Evolutionary conservation across 1,140 invertebrate genomes (phyloP).

Genomic region (Hylyphantes graminicola): DNA sequence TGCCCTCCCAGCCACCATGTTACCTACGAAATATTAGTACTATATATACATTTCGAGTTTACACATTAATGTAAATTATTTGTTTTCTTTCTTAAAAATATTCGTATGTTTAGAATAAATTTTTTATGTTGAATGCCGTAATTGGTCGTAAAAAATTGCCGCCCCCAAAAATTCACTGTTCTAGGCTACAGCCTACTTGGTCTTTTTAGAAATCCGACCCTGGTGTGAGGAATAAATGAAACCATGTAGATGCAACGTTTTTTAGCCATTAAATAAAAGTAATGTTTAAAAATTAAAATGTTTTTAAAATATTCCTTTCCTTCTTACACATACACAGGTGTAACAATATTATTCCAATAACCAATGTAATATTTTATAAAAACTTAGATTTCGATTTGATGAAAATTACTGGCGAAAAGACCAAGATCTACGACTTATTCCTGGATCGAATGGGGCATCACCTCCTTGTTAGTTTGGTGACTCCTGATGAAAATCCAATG

Average conservation of each 20-base stretch:
- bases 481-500: constrained; percentile 68
- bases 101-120: too few species aligned
- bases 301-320: neutral
- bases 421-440: constrained; percentile 79
- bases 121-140: too few species aligned
- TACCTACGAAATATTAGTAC: too few species aligned
- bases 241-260: neutral
- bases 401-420: constrained; percentile 31
- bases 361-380: neutral
- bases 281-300: neutral
- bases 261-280: neutral
- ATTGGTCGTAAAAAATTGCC: too few species aligned
- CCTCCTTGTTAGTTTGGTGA: constrained; percentile 79
- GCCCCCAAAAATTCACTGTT: too few species aligned
- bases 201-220: too few species aligned
- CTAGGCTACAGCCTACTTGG: too few species aligned
- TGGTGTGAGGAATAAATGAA: neutral
- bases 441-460: constrained; percentile 89
- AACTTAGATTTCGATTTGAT: constrained; percentile 52
- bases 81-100: too few species aligned
- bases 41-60: too few species aligned
- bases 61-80: too few species aligned
- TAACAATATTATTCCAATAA: neutral
- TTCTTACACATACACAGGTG: neutral
- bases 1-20: too few species aligned